These are phyloP conservation scores for Eupithecia tripunctaria DNA, from an alignment of 2,888 invertebrate species.

Conservation along the genomic window DNA sequence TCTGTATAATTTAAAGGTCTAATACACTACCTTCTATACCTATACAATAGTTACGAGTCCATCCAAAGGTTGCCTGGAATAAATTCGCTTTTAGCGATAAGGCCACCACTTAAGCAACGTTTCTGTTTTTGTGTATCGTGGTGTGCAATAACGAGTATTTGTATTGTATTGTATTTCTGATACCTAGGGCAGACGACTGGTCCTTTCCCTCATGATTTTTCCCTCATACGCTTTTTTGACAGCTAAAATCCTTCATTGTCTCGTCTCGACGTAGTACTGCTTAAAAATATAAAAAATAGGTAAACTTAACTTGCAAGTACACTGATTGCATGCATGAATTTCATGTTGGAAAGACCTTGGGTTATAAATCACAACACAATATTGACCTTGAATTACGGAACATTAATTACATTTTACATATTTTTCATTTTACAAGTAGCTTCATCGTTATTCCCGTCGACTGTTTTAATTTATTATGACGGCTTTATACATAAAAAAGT, in stretches of 20 bases:
- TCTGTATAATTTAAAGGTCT: too few relatives aligned
- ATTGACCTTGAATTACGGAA: constrained; percentile 39
- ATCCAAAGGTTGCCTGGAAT: too few relatives aligned
- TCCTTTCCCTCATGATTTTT: too few relatives aligned
- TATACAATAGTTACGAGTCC: too few relatives aligned
- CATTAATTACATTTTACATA: constrained; percentile 30
- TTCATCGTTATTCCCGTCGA: background rate
- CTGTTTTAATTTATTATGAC: background rate
- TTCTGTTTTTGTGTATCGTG: too few relatives aligned
- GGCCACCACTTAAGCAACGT: too few relatives aligned
- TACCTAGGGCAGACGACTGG: too few relatives aligned
- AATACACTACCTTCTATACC: too few relatives aligned
- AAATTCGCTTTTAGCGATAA: too few relatives aligned
- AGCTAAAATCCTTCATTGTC: background rate
- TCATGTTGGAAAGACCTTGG: constrained; percentile 43
- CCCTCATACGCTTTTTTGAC: background rate
- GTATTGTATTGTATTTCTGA: too few relatives aligned
- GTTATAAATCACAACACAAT: constrained; percentile 38
- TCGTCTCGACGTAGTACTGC: background rate
- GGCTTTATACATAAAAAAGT: background rate
- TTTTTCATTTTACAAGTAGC: constrained; percentile 4
- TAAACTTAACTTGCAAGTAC: background rate
- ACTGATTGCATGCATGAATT: constrained; percentile 40
- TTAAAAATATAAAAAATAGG: background rate
- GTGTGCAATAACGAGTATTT: too few relatives aligned